Base-by-base conservation (phyloP, 2,888 invertebrate species). In the Altica lythri region DNA sequence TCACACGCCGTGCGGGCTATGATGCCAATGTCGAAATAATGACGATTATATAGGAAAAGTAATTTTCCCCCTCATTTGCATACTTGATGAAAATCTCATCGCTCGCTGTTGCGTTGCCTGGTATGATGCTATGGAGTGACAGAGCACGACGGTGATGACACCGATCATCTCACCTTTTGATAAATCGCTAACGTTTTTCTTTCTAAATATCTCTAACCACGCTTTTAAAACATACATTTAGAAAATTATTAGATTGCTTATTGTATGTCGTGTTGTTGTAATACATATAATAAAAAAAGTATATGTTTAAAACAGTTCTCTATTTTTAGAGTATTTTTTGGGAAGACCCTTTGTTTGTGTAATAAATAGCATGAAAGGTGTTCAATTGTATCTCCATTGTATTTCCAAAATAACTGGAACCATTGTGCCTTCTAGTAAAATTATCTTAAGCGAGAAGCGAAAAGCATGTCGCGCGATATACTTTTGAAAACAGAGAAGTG, bases 41-140 rank as follows among this genome's bases (percentile, higher is more conserved):
- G 77, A 77, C 76, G 75, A 77, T 76, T 76, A 76, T 76, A 77
- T 76, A 74, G 77, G 76, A 77, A 77, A 77, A 77, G 76, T 77
- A 75, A 76, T 77, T 77, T 77, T 77, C 76, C 70, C 75, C 74
- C 71, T 76, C 75, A 77, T 77, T 77, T 77, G 75, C 76, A 76
- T 76, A 75, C 74, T 76, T 76, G 75, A 77, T 77, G 77, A 77
- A 77, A 77, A 75, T 76, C 74, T 70, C 76, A 75, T 76, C 72
- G 75, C 37, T 52, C 72, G 75, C 37, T 52, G 40, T 32, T 47
- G 53, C 38, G 35, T 46, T 38, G 47, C 37, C 37, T 38, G 12
- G 27, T 8, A 27, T n/a, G 4, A 4, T n/a, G n/a, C 4, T 22
- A 5, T 22, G 27, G 27, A n/a, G 9, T 27, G 27, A 27, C 27